Conservation (phyloP, 1,140 invertebrate species). For the Metopolophium dirhodum region DNA sequence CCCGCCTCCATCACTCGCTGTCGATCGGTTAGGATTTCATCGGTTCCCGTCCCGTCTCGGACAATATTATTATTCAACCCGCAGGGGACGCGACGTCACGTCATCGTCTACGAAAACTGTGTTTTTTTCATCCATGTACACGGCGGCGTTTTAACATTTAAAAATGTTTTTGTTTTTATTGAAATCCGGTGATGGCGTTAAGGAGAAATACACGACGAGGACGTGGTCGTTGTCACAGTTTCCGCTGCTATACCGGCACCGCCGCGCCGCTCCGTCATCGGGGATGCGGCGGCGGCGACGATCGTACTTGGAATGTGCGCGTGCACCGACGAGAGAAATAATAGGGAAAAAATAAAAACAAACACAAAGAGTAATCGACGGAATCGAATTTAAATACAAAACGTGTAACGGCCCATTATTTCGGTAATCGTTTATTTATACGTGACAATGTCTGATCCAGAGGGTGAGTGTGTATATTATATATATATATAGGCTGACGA, state of each 20-base stretch:
- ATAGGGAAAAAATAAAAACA: neutral
- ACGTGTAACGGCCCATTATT: conserved; percentile 35
- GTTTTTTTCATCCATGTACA: neutral
- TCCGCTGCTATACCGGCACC: neutral
- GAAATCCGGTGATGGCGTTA: neutral
- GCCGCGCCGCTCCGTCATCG: neutral
- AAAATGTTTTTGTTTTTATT: conserved; percentile 20
- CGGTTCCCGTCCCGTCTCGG: neutral
- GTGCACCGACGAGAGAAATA: neutral
- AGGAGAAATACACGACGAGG: neutral
- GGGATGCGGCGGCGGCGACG: neutral
- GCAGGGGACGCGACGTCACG: neutral
- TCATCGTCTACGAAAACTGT: neutral
- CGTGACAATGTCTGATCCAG: neutral
- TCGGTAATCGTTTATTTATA: conserved; percentile 55
- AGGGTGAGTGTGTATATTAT: neutral
- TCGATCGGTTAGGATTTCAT: neutral
- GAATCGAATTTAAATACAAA: conserved; percentile 56
- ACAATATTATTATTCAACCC: conserved; percentile 6
- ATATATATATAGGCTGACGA: neutral
- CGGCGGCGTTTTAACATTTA: neutral
- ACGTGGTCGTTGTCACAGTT: neutral
- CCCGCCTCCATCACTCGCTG: neutral
- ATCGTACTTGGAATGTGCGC: conserved; percentile 10
- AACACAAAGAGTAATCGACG: conserved; percentile 46